Evolutionary conservation across 1,140 invertebrate species (phyloP).

Genomic region (Vanessa atalanta): DNA sequence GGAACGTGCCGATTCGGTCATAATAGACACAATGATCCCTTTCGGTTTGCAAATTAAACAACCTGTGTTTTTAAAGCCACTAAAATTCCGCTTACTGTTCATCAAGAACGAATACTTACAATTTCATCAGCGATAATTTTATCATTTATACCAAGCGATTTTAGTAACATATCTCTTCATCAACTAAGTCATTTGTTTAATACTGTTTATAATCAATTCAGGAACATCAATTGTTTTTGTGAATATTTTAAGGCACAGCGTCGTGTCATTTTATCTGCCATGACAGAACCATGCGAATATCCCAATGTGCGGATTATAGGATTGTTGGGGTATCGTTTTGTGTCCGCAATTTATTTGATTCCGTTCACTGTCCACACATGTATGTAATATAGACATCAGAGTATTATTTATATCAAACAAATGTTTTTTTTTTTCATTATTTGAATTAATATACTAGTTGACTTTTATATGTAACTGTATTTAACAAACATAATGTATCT

Average conservation of each 20-base stretch:
- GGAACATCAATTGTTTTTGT: neutral
- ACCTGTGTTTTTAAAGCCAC: slow-evolving; percentile 40
- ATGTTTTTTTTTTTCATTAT: too few relatives aligned
- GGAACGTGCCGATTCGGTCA: slow-evolving; percentile 61
- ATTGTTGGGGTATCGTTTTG: slow-evolving; percentile 58
- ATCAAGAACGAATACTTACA: too few relatives aligned
- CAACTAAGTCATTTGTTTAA: too few relatives aligned
- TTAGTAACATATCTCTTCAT: too few relatives aligned
- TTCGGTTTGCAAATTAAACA: slow-evolving; percentile 59
- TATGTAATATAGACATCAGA: neutral
- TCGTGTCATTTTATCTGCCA: slow-evolving; percentile 49
- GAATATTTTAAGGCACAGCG: neutral
- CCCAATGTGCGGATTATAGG: slow-evolving; percentile 54
- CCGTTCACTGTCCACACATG: slow-evolving; percentile 6
- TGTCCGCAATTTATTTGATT: slow-evolving; percentile 36
- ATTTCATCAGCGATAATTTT: too few relatives aligned
- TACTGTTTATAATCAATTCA: too few relatives aligned
- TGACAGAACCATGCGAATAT: slow-evolving; percentile 40
- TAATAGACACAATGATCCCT: slow-evolving; percentile 56
- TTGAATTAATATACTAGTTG: too few relatives aligned
- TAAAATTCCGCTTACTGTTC: slow-evolving; percentile 34
- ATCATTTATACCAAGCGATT: too few relatives aligned
- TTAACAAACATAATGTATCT: too few relatives aligned
- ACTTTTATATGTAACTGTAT: too few relatives aligned
- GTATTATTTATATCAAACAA: neutral